phyloP scores from a whole-genome alignment of 2,797 vertebrate species.

The Knipowitschia caucasica region DNA sequence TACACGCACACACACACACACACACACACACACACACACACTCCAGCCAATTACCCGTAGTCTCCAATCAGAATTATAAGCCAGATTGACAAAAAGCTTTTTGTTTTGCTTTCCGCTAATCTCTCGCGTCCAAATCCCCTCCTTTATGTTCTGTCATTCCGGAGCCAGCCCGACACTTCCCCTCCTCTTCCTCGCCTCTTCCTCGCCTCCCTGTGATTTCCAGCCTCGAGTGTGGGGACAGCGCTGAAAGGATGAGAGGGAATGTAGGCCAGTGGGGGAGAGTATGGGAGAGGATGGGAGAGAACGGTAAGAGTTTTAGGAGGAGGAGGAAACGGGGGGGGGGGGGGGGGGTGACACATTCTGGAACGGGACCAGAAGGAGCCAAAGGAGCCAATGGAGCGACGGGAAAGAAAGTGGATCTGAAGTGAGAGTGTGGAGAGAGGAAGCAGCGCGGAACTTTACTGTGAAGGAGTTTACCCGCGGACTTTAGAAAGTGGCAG shows the following conservation, averaged over 20 bases:
- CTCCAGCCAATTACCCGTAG: slow-evolving; percentile 43
- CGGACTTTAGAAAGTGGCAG: too few relatives aligned
- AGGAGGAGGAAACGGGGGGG: slow-evolving; percentile 28
- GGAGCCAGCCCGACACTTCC: slow-evolving; percentile 35
- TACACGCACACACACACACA: too few relatives aligned
- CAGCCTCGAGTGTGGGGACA: slow-evolving; percentile 14
- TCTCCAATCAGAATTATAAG: slow-evolving; percentile 62
- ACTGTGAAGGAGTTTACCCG: too few relatives aligned
- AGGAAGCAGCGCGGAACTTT: too few relatives aligned
- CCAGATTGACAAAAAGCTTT: slow-evolving; percentile 67
- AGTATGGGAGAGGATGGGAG: slow-evolving; percentile 36
- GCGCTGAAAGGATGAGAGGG: slow-evolving; percentile 42
- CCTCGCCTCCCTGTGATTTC: slow-evolving; percentile 42
- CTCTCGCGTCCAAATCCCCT: slow-evolving; percentile 44
- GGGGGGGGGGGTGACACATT: slow-evolving; percentile 15
- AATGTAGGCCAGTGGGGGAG: slow-evolving; percentile 63
- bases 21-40: too few relatives aligned
- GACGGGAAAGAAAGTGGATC: slow-evolving; percentile 3
- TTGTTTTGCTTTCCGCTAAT: slow-evolving; percentile 56
- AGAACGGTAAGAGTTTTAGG: slow-evolving; percentile 25
- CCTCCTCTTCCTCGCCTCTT: too few relatives aligned
- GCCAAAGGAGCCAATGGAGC: not conserved
- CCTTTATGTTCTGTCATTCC: slow-evolving; percentile 48
- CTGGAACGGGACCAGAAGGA: not conserved
- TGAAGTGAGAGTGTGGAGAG: not conserved